Evolutionary conservation across 2,113 vertebrate species (phyloP).

Genomic region (Hemibagrus wyckioides): DNA sequence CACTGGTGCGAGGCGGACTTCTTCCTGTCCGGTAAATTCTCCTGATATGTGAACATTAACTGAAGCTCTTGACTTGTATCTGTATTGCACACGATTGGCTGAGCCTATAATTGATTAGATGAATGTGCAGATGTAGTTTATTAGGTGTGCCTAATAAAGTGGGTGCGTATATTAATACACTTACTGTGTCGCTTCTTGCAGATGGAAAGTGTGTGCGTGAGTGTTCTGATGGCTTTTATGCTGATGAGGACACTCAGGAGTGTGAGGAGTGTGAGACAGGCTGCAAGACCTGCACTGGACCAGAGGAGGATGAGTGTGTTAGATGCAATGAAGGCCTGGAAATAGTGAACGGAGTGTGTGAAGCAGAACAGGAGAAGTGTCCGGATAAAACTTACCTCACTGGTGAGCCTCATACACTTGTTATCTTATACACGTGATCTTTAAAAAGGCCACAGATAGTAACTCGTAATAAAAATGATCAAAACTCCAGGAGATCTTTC

Average conservation of each 20-base stretch:
- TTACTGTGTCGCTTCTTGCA: conserved; percentile 37
- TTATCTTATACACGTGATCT: background rate
- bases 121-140: no score
- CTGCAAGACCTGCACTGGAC: conserved; percentile 79
- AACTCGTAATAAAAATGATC: background rate
- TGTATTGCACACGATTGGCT: no score
- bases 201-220: conserved; percentile 69
- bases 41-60: no score
- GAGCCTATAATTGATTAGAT: no score
- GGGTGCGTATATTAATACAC: no score
- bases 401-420: conserved; percentile 71
- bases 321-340: conserved; percentile 66
- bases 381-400: conserved; percentile 69
- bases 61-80: no score
- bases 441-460: background rate
- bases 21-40: conserved; percentile 79
- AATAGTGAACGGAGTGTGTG: conserved; percentile 70
- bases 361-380: conserved; percentile 59
- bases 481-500: background rate
- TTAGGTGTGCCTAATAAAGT: no score
- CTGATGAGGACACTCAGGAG: conserved; percentile 74
- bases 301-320: conserved; percentile 69
- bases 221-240: conserved; percentile 70
- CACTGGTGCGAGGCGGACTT: conserved; percentile 83
- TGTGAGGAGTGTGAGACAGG: conserved; percentile 82